phyloP scores from a whole-genome alignment of 2,113 vertebrate genomes.

The Zosterops japonicus region DNA sequence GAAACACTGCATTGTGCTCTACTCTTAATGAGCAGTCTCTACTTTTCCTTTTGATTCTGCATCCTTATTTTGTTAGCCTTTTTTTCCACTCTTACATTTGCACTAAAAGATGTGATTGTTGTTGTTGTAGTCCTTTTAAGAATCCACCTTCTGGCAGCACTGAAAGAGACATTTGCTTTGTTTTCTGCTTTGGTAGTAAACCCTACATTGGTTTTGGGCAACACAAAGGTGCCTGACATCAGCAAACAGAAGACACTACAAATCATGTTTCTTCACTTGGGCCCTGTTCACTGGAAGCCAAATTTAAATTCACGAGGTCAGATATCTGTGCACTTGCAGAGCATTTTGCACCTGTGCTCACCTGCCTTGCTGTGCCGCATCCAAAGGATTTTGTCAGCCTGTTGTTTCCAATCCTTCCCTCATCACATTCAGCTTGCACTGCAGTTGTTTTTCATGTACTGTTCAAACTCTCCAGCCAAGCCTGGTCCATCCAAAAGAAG shows the following conservation, averaged over 20 bases:
- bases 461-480: background rate
- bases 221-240: background rate
- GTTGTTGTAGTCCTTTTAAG: background rate
- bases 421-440: background rate
- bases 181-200: background rate
- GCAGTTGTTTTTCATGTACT: background rate
- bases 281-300: background rate
- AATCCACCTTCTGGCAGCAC: background rate
- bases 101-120: background rate
- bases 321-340: background rate
- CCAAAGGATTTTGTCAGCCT: background rate
- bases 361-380: background rate
- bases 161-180: accelerated
- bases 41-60: background rate
- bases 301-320: background rate
- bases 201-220: background rate
- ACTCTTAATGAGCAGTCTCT: background rate
- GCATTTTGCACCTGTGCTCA: background rate
- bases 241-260: background rate
- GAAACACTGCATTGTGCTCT: background rate
- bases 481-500: background rate
- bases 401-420: background rate
- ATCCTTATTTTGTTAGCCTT: background rate
- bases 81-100: background rate
- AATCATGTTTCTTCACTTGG: background rate